A percentile compares a stretch with the other conserved stretches of the same genome.
These are phyloP conservation scores for Oxygymnocypris stewartii DNA, from an alignment of 2,113 vertebrate genomes.

Conservation along the genomic window DNA sequence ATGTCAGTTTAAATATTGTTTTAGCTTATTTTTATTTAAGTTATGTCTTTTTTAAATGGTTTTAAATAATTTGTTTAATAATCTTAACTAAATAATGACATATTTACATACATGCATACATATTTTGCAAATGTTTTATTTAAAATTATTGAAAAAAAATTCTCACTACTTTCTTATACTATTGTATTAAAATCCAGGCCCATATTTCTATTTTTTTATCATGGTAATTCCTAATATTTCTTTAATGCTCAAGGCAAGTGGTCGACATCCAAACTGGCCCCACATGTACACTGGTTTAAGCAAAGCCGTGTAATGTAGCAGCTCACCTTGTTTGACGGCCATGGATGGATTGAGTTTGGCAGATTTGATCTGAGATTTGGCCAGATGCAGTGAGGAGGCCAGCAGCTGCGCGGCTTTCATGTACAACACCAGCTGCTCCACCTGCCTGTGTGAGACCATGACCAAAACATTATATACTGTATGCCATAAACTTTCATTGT, in stretches of 20 bases:
- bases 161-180: neutral
- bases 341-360: slow-evolving; percentile 92
- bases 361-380: slow-evolving; percentile 94
- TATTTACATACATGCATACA: neutral
- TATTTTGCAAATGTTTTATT: too few species aligned
- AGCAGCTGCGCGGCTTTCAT: slow-evolving; percentile 96
- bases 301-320: neutral
- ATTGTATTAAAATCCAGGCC: neutral
- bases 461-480: neutral
- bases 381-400: slow-evolving; percentile 92
- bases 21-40: neutral
- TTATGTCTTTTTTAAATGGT: neutral
- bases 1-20: neutral
- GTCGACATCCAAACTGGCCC: neutral
- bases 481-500: neutral
- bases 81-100: neutral
- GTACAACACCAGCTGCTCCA: slow-evolving; percentile 94
- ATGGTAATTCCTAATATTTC: neutral
- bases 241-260: neutral
- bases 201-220: neutral
- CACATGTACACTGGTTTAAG: neutral
- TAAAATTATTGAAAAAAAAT: too few species aligned
- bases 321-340: slow-evolving; percentile 92
- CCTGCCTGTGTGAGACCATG: slow-evolving; percentile 79
- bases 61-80: neutral